Evolutionary conservation across 2,113 vertebrate species (phyloP).

Genomic region (Phaethornis superciliosus): DNA sequence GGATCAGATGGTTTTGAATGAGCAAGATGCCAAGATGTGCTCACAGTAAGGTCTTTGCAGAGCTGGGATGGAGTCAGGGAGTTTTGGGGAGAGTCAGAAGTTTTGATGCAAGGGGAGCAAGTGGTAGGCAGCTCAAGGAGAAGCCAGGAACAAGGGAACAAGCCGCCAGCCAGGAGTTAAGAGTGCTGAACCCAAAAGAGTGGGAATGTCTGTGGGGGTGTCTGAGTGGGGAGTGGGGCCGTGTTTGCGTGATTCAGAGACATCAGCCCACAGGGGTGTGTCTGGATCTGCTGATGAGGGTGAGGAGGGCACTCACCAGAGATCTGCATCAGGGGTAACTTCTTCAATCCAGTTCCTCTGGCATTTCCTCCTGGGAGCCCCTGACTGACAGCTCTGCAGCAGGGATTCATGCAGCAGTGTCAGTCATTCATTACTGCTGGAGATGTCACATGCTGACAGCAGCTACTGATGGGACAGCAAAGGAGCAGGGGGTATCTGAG

Average conservation of each 20-base stretch:
- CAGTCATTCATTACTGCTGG: neutral
- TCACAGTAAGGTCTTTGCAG: neutral
- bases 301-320: neutral
- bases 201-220: neutral
- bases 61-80: neutral
- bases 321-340: neutral
- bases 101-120: neutral
- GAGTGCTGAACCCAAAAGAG: neutral
- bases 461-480: rapidly evolving
- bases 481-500: neutral
- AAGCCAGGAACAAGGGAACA: neutral
- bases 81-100: neutral
- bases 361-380: rapidly evolving
- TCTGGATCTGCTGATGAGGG: neutral
- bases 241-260: rapidly evolving
- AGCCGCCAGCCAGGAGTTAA: neutral
- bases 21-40: rapidly evolving
- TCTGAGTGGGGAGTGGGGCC: neutral
- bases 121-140: neutral
- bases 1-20: rapidly evolving
- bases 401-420: neutral
- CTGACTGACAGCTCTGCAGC: constrained; percentile 21
- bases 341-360: neutral
- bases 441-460: neutral
- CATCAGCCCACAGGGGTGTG: neutral